Evolutionary conservation across 2,888 invertebrate species (phyloP).

Genomic region (Dexiosoma caninum): DNA sequence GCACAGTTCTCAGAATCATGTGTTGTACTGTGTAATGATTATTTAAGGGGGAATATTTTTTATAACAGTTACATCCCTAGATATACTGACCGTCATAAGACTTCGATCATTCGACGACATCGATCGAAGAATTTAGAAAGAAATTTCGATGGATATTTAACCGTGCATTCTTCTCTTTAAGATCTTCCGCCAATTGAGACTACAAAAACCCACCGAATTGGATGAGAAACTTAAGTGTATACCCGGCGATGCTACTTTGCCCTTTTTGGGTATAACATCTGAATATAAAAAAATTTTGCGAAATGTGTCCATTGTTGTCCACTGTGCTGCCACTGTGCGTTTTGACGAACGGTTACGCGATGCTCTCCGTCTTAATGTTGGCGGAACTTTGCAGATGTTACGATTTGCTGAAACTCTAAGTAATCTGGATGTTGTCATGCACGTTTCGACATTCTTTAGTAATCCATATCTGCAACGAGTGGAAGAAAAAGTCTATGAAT

Average conservation of each 20-base stretch:
- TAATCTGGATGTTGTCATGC: constrained; percentile 81
- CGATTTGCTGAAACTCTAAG: constrained; percentile 80
- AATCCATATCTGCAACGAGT: constrained; percentile 86
- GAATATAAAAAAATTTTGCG: constrained; percentile 69
- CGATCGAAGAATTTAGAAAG: too few species aligned
- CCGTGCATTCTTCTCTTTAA: background rate
- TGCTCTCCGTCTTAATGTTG: constrained; percentile 82
- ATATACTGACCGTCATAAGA: too few species aligned
- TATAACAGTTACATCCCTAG: too few species aligned
- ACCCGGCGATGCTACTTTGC: constrained; percentile 70
- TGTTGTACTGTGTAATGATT: too few species aligned
- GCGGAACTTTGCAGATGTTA: constrained; percentile 82
- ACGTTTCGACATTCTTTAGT: constrained; percentile 92
- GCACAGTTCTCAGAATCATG: too few species aligned
- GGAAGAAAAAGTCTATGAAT: constrained; percentile 80
- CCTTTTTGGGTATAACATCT: constrained; percentile 69
- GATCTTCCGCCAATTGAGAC: constrained; percentile 69
- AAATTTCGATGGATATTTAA: too few species aligned
- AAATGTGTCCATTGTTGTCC: constrained; percentile 84
- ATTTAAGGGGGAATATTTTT: too few species aligned
- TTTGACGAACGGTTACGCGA: constrained; percentile 87
- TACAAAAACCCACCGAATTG: constrained; percentile 67
- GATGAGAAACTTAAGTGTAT: constrained; percentile 69
- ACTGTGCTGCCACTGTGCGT: constrained; percentile 88
- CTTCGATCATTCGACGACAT: too few species aligned